Conservation (phyloP, 2,113 vertebrate species). For the Caranx ignobilis region DNA sequence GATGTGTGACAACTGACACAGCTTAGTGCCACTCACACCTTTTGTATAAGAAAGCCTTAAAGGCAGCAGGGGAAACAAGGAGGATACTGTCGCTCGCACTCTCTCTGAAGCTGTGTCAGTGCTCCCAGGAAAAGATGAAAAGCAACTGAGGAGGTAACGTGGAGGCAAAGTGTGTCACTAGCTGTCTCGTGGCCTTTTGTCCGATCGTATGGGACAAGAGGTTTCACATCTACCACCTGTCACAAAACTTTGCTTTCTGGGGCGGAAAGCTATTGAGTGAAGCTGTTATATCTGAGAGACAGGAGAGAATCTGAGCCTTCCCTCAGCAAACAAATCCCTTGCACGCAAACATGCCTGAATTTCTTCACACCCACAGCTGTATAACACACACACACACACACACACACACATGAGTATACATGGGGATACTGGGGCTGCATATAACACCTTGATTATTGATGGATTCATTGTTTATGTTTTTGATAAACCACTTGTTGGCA, state of each 20-base stretch:
- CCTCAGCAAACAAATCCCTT: constrained; percentile 8
- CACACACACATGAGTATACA: not conserved
- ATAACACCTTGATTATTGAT: not conserved
- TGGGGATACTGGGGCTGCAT: not conserved
- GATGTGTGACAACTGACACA: constrained; percentile 79
- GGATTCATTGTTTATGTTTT: not conserved
- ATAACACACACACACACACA: not conserved
- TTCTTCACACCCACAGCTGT: not conserved
- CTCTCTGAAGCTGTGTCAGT: constrained; percentile 38
- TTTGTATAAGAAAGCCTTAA: constrained; percentile 68
- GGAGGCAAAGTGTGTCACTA: constrained; percentile 57
- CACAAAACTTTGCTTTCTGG: constrained; percentile 66
- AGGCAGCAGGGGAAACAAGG: constrained; percentile 60
- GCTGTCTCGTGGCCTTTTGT: constrained; percentile 63
- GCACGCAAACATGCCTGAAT: constrained; percentile 14
- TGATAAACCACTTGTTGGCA: not conserved
- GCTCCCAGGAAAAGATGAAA: constrained; percentile 51
- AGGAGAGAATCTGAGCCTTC: constrained; percentile 13
- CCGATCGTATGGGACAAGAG: constrained; percentile 53
- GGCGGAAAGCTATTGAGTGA: constrained; percentile 45
- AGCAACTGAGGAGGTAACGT: constrained; percentile 37
- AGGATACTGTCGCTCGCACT: constrained; percentile 49
- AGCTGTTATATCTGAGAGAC: constrained; percentile 25
- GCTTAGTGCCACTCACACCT: constrained; percentile 75
- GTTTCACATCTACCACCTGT: constrained; percentile 53